phyloP scores from a whole-genome alignment of 2,797 vertebrate species.

The Semotilus atromaculatus region DNA sequence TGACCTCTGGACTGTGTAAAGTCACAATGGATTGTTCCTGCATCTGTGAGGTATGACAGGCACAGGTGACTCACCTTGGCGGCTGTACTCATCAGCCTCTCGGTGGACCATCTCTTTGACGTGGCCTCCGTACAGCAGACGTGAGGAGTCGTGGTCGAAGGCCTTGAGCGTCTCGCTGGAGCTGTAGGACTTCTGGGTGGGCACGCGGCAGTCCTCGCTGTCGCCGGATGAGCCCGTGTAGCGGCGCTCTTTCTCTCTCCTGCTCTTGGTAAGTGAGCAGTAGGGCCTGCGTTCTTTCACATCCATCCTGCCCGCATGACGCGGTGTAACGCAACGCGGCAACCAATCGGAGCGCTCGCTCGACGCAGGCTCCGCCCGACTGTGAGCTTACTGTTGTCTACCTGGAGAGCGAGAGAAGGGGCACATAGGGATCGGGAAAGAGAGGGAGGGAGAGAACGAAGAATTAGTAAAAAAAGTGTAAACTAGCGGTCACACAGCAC shows the following conservation, averaged over 20 bases:
- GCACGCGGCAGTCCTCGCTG: constrained; percentile 91
- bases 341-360: constrained; percentile 59
- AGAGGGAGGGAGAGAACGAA: constrained; percentile 23
- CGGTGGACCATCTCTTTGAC: constrained; percentile 95
- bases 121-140: constrained; percentile 91
- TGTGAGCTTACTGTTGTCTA: constrained; percentile 72
- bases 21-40: background rate
- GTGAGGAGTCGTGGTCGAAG: constrained; percentile 94
- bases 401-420: constrained; percentile 63
- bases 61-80: constrained; percentile 82
- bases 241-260: constrained; percentile 88
- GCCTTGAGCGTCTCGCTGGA: constrained; percentile 98
- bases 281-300: constrained; percentile 98
- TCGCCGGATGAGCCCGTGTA: constrained; percentile 83
- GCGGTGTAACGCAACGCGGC: constrained; percentile 61
- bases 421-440: constrained; percentile 20
- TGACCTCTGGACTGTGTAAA: background rate
- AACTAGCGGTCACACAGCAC: constrained; percentile 60
- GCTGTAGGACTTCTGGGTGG: constrained; percentile 97
- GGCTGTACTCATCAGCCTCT: constrained; percentile 88
- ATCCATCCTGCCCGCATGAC: constrained; percentile 96
- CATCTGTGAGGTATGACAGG: background rate
- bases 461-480: constrained; percentile 40
- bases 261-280: constrained; percentile 95
- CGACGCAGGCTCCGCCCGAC: constrained; percentile 68